phyloP scores from a whole-genome alignment of 2,888 invertebrate genomes.

The Leucophenga montana region DNA sequence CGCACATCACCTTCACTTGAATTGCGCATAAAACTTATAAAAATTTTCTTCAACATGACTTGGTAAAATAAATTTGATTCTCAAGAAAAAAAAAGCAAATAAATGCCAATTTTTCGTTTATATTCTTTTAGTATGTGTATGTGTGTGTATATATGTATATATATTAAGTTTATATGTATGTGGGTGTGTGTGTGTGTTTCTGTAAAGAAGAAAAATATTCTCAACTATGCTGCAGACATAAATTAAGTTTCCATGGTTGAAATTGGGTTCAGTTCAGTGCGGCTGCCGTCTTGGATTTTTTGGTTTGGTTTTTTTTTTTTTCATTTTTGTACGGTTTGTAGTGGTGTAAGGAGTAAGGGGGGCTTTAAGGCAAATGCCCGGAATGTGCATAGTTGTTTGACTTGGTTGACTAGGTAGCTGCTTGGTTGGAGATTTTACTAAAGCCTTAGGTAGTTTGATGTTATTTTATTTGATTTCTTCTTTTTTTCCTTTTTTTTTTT shows the following conservation, averaged over 20 bases:
- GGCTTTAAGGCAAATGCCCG: conserved; percentile 58
- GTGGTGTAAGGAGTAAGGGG: conserved; percentile 51
- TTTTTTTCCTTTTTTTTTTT: conserved; percentile 43
- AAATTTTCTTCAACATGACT: conserved; percentile 72
- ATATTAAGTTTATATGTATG: no score
- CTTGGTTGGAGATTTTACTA: conserved; percentile 52
- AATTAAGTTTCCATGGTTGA: conserved; percentile 74
- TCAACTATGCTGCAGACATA: conserved; percentile 72
- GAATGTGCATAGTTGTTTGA: conserved; percentile 31
- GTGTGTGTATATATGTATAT: no score
- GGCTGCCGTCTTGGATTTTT: conserved; percentile 24
- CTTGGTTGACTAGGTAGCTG: conserved; percentile 33
- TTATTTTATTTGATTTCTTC: conserved; percentile 62
- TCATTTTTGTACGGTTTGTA: conserved; percentile 54
- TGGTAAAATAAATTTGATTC: conserved; percentile 72
- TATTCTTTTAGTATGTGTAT: conserved; percentile 42
- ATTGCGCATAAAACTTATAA: conserved; percentile 70
- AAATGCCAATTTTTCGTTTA: conserved; percentile 58
- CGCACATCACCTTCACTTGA: conserved; percentile 48
- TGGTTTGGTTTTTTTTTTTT: conserved; percentile 58
- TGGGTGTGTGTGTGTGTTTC: no score
- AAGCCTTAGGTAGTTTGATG: conserved; percentile 68
- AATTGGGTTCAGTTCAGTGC: conserved; percentile 62
- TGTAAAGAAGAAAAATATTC: conserved; percentile 64
- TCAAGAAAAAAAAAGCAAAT: conserved; percentile 57